Conservation (phyloP, 2,113 vertebrate species). For the Xiphorhynchus elegans region DNA sequence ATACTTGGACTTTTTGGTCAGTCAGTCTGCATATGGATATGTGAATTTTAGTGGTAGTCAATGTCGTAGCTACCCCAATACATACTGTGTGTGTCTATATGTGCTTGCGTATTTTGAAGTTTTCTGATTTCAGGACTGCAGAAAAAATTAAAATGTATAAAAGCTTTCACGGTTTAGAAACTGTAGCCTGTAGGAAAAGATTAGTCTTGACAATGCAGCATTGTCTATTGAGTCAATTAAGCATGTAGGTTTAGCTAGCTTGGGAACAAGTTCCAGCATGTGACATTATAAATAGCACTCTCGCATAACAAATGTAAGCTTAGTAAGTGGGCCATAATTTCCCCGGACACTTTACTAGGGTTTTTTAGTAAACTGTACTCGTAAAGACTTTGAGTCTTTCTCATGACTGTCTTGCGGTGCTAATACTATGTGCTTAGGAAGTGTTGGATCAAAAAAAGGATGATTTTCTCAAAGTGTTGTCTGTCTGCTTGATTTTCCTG, state of each 20-base stretch:
- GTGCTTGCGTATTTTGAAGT: not conserved
- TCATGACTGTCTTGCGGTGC: not conserved
- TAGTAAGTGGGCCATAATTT: slow-evolving; percentile 84
- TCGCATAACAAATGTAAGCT: slow-evolving; percentile 80
- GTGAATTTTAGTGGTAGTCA: not conserved
- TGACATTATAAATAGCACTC: slow-evolving; percentile 87
- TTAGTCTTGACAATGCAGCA: slow-evolving; percentile 71
- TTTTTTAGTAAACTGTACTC: slow-evolving; percentile 57
- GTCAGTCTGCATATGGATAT: not conserved
- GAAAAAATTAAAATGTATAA: not conserved
- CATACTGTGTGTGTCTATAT: not conserved
- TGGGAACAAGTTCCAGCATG: slow-evolving; percentile 77
- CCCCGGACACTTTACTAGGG: slow-evolving; percentile 65
- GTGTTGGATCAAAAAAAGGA: not conserved
- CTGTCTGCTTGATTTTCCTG: not conserved
- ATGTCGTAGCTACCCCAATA: not conserved
- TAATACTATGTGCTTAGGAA: rapidly evolving
- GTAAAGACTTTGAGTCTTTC: slow-evolving; percentile 34
- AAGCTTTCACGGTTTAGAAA: slow-evolving; percentile 61
- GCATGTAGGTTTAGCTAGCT: slow-evolving; percentile 77
- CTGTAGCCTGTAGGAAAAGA: slow-evolving; percentile 66
- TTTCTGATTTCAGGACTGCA: not conserved
- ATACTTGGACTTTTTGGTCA: not conserved
- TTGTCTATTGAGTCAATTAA: slow-evolving; percentile 78
- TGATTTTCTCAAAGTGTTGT: not conserved